Base-by-base conservation (phyloP, 2,113 vertebrate genomes). In the Holacanthus passer region DNA sequence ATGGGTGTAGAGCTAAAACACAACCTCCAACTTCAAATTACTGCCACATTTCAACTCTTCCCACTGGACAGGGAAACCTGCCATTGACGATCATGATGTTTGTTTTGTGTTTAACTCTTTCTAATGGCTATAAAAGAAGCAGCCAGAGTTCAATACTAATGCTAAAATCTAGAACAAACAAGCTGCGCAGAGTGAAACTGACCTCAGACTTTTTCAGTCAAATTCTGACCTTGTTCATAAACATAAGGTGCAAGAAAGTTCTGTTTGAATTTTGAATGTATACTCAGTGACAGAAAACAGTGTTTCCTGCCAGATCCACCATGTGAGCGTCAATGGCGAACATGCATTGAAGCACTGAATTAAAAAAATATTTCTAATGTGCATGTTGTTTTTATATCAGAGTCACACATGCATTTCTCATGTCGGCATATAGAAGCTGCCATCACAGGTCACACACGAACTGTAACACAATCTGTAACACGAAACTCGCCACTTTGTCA, bases 251-350 rank as follows among this genome's bases (percentile, higher is more conserved):
- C 50, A 12, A 65, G 48, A 22, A 72, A 73, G 43, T 12, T 86
- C 8, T 62, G 27, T 41, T 32, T 71, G 27, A 77, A 7, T 24
- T 29, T 45, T 17, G 14, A 10, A 4, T 56, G 22, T 69, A 43
- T 48, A 10, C 6, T 75, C 11, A 59, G 7, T 24, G 13, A 47
- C 55, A n/a, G 22, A 58, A 63, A 82, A 56, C n/a, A 20, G 24
- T 17, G 7, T 31, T 31, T 50, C 0, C 7, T 43, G 43, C 73
- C 77, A 76, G 59, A 60, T 82, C 20, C 45, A 37, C 27, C 32
- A 66, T 81, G 39, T 75, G 65, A n/a, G 39, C 39, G 56, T 69
- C 47, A 12, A 76, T 67, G 55, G 39, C n/a, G 31, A 43, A 29
- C 31, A 6, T 5, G 5, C 6, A 29, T 5, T 50, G 5, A n/a